A percentile compares a stretch with the other conserved stretches of the same genome.
Evolutionary conservation across 2,888 invertebrate genomes (phyloP).

Genomic region (Diogma glabrata): DNA sequence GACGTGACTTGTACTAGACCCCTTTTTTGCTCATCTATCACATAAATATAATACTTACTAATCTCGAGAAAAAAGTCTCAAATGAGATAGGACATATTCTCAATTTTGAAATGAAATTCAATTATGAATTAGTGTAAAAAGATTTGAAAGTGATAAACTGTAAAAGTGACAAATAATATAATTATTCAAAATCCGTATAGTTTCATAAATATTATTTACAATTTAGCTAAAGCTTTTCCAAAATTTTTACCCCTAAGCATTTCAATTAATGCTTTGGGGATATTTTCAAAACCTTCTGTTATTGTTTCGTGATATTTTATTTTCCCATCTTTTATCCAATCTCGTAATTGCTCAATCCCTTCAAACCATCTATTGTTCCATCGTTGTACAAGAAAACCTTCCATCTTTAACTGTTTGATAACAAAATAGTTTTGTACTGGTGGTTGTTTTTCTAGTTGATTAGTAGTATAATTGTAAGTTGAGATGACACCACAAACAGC

Average conservation of each 20-base stretch:
- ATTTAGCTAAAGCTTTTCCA: slow-evolving; percentile 59
- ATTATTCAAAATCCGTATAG: background rate
- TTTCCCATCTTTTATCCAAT: slow-evolving; percentile 56
- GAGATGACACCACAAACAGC: slow-evolving; percentile 55
- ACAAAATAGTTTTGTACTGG: slow-evolving; percentile 44
- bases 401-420: slow-evolving; percentile 45
- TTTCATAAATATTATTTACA: slow-evolving; percentile 19
- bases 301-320: slow-evolving; percentile 56
- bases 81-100: too few relatives aligned
- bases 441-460: slow-evolving; percentile 15
- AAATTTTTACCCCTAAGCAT: slow-evolving; percentile 52
- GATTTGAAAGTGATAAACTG: background rate
- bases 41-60: too few relatives aligned
- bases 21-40: too few relatives aligned
- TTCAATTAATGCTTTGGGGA: slow-evolving; percentile 55
- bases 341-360: slow-evolving; percentile 49
- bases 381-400: slow-evolving; percentile 39
- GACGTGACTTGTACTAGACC: too few relatives aligned
- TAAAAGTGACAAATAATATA: background rate
- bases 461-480: slow-evolving; percentile 42
- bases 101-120: too few relatives aligned
- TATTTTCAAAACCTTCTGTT: slow-evolving; percentile 61
- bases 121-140: too few relatives aligned
- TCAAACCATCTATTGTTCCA: slow-evolving; percentile 50
- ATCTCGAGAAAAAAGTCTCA: too few relatives aligned